Conservation (phyloP, 2,113 vertebrate genomes). For the Castor canadensis region DNA sequence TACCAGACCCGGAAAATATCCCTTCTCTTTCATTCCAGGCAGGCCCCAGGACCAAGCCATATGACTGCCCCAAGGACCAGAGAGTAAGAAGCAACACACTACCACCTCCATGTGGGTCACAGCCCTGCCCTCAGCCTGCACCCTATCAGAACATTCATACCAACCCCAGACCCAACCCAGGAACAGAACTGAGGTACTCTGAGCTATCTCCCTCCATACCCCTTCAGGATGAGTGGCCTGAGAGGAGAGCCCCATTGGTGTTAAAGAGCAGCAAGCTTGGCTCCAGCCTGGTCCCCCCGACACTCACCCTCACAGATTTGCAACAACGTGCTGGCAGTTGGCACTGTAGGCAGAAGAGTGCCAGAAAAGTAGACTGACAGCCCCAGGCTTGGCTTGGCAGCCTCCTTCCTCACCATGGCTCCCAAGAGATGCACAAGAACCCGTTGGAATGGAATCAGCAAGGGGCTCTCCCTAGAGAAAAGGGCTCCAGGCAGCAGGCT, state of each 20-base stretch:
- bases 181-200: not conserved
- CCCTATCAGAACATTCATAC: not conserved
- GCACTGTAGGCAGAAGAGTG: not conserved
- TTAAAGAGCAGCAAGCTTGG: not conserved
- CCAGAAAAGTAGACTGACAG: not conserved
- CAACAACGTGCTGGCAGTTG: not conserved
- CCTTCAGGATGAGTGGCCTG: not conserved
- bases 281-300: not conserved
- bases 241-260: not conserved
- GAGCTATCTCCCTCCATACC: not conserved
- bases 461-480: constrained; percentile 40
- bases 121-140: not conserved
- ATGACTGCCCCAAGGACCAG: not conserved
- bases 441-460: constrained; percentile 58
- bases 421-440: constrained; percentile 50
- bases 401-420: not conserved
- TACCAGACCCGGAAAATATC: not conserved
- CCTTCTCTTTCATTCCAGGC: not conserved
- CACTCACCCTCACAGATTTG: constrained; percentile 34
- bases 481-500: not conserved
- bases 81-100: not conserved
- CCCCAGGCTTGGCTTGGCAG: not conserved
- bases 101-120: not conserved
- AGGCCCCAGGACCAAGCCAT: not conserved
- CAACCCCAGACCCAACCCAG: not conserved